Base-by-base conservation (phyloP, 2,113 vertebrate genomes). In the Microcebus griseorufus region DNA sequence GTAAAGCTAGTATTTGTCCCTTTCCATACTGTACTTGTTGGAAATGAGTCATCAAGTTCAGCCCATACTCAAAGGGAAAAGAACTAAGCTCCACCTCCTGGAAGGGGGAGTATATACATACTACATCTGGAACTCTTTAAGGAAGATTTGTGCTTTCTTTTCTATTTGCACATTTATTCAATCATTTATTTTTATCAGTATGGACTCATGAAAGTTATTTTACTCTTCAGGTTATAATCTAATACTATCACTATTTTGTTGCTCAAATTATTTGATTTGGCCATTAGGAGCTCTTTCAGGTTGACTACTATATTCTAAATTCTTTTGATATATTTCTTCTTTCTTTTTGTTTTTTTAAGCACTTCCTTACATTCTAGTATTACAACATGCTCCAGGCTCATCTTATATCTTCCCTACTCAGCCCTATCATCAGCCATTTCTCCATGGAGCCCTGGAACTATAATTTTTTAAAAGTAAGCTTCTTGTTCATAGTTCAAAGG, bases 401-500 rank as follows among this genome's bases (percentile, higher is more conserved):
- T 75, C 79, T 39, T 45, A 27, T 53, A 27, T 51, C 45, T 48
- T 90, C 69, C 65, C 53, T 53, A 72, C 6, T 37, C 29, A 69
- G n/a, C 5, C n/a, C 34, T 48, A 93, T 53, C 95, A 51, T n/a
- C 23, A 94, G 73, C 25, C 60, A 67, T 90, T 92, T 95, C 75
- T 87, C 82, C 48, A 90, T 55, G 20, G 16, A 48, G 18, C n/a
- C n/a, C 22, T 48, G 20, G 17, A 78, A 93, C 60, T 88, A n/a
- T 14, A 84, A 90, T 65, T 96, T 88, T 90, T 81, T 27, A 70
- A 90, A 91, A 75, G 42, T 58, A 84, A 95, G 25, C 23, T 76
- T 92, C 37, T 64, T 93, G 14, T 69, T 90, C 64, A 73, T 37
- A 87, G 76, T 64, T 87, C 85, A 76, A 96, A 93, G 20, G 42